Evolutionary conservation across 2,113 vertebrate genomes (phyloP).

Genomic region (Epinephelus fuscoguttatus): DNA sequence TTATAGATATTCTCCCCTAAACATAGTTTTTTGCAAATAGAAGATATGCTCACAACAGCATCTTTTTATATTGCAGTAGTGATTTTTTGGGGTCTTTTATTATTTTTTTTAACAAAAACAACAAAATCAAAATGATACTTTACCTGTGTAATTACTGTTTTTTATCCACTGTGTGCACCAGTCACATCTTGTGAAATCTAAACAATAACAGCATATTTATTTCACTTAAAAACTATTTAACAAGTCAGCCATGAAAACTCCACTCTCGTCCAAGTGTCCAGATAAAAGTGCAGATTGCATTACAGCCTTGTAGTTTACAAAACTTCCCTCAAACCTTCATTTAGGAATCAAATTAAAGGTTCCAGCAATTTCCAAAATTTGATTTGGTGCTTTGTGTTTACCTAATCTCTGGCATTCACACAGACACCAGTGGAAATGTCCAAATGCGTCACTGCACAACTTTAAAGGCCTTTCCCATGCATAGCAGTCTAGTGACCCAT

Average conservation of each 20-base stretch:
- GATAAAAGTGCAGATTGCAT: constrained; percentile 81
- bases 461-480: constrained; percentile 88
- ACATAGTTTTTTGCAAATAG: not conserved
- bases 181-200: constrained; percentile 32
- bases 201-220: constrained; percentile 60
- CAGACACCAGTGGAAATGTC: constrained; percentile 82
- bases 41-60: not conserved
- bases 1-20: not conserved
- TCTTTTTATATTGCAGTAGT: not conserved
- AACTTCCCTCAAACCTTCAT: constrained; percentile 79
- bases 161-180: not conserved
- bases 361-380: constrained; percentile 85
- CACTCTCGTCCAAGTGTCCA: constrained; percentile 46
- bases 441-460: constrained; percentile 87
- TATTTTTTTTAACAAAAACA: not conserved
- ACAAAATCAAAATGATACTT: accelerated
- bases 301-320: constrained; percentile 81
- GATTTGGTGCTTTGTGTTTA: constrained; percentile 82
- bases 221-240: constrained; percentile 77
- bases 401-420: constrained; percentile 83
- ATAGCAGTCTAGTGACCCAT: constrained; percentile 93
- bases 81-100: not conserved
- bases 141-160: not conserved
- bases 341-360: constrained; percentile 85
- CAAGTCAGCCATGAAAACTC: constrained; percentile 74